phyloP scores from a whole-genome alignment of 2,113 vertebrate genomes.

The Zosterops borbonicus region DNA sequence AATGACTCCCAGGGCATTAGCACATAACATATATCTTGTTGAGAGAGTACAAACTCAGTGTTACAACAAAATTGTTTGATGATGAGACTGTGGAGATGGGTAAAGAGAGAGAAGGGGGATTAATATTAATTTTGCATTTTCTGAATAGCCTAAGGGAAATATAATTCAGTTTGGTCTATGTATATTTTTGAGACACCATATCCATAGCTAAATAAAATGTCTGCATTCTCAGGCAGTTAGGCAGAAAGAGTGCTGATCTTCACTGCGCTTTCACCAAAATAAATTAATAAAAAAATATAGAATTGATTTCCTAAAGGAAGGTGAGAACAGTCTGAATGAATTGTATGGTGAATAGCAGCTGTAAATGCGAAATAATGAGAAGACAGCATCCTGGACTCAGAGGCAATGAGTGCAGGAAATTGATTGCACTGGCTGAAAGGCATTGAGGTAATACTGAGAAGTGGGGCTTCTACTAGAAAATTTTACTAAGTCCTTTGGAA shows the following conservation, averaged over 20 bases:
- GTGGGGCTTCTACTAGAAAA: background rate
- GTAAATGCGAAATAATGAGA: background rate
- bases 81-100: background rate
- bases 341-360: background rate
- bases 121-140: conserved; percentile 29
- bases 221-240: conserved; percentile 1
- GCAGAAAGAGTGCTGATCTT: background rate
- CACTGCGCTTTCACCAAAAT: background rate
- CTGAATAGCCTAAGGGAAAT: background rate
- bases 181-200: background rate
- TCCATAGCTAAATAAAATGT: conserved; percentile 14
- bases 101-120: background rate
- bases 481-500: background rate
- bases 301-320: background rate
- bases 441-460: background rate
- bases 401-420: background rate
- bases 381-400: background rate
- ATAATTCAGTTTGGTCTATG: conserved; percentile 29
- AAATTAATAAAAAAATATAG: background rate
- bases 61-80: conserved; percentile 48
- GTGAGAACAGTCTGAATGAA: background rate
- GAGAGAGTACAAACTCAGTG: conserved; percentile 18
- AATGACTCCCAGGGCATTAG: conserved; percentile 49
- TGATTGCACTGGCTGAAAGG: background rate
- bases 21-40: conserved; percentile 1